Conservation (phyloP, 2,888 invertebrate species). For the Conus canariensis region DNA sequence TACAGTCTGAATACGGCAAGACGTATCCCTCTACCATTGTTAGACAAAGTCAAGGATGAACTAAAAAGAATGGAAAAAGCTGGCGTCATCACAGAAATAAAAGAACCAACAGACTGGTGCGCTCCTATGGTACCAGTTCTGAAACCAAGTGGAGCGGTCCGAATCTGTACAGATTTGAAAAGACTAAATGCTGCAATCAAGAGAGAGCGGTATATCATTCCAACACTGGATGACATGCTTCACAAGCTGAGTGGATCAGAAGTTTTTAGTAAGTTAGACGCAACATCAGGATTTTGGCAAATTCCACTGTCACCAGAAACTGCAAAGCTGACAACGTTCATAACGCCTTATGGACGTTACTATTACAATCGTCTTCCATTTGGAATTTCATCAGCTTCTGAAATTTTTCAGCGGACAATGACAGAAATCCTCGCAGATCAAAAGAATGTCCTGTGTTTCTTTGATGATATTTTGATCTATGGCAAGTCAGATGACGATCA, state of each 20-base stretch:
- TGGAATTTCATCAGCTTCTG: background rate
- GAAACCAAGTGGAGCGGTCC: background rate
- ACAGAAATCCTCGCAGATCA: background rate
- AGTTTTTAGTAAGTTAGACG: constrained; percentile 17
- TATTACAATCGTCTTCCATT: background rate
- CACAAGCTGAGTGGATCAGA: constrained; percentile 11
- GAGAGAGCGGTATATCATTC: constrained; percentile 1
- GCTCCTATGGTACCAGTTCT: background rate
- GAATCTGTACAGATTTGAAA: constrained; percentile 20
- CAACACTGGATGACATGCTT: constrained; percentile 18
- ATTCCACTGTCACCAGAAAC: background rate
- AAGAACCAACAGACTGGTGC: constrained; percentile 25
- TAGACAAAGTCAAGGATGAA: constrained; percentile 32
- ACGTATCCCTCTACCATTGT: constrained; percentile 14
- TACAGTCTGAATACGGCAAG: constrained; percentile 26
- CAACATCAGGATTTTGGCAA: background rate
- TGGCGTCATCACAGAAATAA: constrained; percentile 32
- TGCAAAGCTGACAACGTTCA: constrained; percentile 38
- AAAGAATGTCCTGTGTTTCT: background rate
- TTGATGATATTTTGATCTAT: constrained; percentile 29
- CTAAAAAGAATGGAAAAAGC: constrained; percentile 23
- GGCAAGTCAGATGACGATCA: background rate
- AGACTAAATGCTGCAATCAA: background rate
- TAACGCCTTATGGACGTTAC: constrained; percentile 28
- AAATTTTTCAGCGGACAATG: constrained; percentile 34